Percentiles rank a stretch among this genome's conserved stretches.
Conservation (phyloP, 2,797 vertebrate species). For the Aselliscus stoliczkanus region DNA sequence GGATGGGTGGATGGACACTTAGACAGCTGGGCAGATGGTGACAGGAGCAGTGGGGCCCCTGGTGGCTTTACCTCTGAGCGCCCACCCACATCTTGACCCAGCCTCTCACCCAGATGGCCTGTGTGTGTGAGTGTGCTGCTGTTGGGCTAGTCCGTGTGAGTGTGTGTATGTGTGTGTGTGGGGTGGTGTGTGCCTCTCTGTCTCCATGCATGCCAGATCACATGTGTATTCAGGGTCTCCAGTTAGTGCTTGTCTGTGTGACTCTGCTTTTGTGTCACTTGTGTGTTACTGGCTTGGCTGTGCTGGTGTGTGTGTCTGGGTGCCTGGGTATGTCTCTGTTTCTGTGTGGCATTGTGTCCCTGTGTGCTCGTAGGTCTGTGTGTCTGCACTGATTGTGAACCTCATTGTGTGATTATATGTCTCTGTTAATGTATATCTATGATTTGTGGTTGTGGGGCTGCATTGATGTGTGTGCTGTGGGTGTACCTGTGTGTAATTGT, state of each 20-base stretch:
- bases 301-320: background rate
- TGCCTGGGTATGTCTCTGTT: background rate
- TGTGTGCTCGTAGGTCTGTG: background rate
- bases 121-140: background rate
- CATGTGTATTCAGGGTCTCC: background rate
- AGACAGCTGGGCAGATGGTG: background rate
- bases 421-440: background rate
- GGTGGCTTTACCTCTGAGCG: background rate
- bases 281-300: background rate
- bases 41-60: background rate
- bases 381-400: background rate
- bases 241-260: background rate
- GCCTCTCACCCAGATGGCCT: background rate
- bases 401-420: background rate
- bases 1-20: background rate
- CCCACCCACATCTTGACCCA: background rate
- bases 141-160: background rate
- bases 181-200: background rate
- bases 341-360: background rate
- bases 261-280: background rate
- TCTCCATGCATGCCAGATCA: fast-evolving
- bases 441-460: background rate
- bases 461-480: background rate
- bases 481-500: background rate
- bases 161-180: background rate